Percentiles rank a stretch among this genome's conserved stretches.
These are phyloP conservation scores for Ascidia mentula DNA, from an alignment of 23 tunicate genomes.

Conservation along the genomic window DNA sequence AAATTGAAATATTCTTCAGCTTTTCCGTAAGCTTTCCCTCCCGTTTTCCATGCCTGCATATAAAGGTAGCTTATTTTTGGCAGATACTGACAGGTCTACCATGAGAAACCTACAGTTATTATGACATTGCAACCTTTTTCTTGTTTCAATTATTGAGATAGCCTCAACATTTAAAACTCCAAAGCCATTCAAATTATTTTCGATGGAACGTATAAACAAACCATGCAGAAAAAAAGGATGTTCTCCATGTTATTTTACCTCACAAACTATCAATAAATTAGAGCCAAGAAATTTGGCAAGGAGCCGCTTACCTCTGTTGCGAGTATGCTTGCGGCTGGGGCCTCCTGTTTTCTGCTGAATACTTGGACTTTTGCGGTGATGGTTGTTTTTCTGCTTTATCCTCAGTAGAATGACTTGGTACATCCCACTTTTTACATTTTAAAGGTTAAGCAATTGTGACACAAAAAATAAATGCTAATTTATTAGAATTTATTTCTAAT, in stretches of 20 bases:
- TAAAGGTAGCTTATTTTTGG: background rate
- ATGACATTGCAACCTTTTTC: too few relatives aligned
- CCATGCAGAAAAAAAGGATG: too few relatives aligned
- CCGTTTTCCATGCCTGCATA: background rate
- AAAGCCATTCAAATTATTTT: too few relatives aligned
- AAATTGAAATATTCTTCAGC: constrained; percentile 3
- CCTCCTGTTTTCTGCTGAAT: background rate
- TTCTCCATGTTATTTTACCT: too few relatives aligned
- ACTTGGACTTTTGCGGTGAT: background rate
- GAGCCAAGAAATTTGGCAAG: background rate
- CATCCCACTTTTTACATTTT: constrained; percentile 10
- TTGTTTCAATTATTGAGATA: too few relatives aligned
- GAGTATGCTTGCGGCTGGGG: background rate
- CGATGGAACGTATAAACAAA: too few relatives aligned
- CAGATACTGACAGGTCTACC: background rate
- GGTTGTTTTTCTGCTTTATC: background rate
- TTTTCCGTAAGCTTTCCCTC: background rate
- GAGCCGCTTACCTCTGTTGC: background rate
- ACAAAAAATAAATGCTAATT: too few relatives aligned
- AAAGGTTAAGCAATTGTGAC: too few relatives aligned
- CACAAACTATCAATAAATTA: too few relatives aligned
- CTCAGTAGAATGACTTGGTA: background rate
- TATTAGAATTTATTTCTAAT: too few relatives aligned
- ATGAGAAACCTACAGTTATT: too few relatives aligned
- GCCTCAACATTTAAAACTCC: too few relatives aligned